Conservation (phyloP, 2,113 vertebrate species). For the Bettongia penicillata region DNA sequence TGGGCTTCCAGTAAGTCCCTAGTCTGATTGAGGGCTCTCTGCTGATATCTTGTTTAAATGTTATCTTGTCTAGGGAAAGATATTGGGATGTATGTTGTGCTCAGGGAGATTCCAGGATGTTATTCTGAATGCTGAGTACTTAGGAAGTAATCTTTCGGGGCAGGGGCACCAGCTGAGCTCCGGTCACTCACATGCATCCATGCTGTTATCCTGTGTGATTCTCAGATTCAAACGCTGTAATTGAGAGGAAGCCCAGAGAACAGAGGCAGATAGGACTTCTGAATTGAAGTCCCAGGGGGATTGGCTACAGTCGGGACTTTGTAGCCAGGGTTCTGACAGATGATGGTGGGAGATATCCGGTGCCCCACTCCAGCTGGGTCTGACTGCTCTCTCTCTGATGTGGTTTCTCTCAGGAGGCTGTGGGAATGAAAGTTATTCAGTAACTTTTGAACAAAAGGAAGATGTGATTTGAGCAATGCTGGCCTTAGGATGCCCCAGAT, state of each 20-base stretch:
- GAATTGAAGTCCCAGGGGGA: background rate
- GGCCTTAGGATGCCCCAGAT: conserved; percentile 71
- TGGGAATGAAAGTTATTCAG: conserved; percentile 72
- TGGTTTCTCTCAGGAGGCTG: conserved; percentile 67
- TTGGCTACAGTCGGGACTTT: background rate
- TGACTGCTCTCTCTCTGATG: conserved; percentile 66
- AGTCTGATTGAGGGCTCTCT: background rate
- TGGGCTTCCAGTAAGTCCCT: background rate
- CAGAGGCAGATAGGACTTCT: background rate
- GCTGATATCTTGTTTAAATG: background rate
- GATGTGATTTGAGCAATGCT: conserved; percentile 74
- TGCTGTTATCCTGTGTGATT: background rate
- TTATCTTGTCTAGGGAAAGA: conserved; percentile 19
- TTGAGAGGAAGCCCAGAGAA: background rate
- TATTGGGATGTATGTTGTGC: background rate
- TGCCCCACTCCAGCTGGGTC: background rate
- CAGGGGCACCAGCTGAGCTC: background rate
- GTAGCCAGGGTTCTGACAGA: conserved; percentile 8
- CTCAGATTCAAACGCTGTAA: background rate
- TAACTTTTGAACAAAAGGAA: conserved; percentile 69
- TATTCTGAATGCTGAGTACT: background rate
- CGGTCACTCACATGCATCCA: background rate
- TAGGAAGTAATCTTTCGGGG: background rate
- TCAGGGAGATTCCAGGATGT: background rate
- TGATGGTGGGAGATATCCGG: background rate